Evolutionary conservation across 2,797 vertebrate genomes (phyloP).

Genomic region (Crocidura indochinensis): DNA sequence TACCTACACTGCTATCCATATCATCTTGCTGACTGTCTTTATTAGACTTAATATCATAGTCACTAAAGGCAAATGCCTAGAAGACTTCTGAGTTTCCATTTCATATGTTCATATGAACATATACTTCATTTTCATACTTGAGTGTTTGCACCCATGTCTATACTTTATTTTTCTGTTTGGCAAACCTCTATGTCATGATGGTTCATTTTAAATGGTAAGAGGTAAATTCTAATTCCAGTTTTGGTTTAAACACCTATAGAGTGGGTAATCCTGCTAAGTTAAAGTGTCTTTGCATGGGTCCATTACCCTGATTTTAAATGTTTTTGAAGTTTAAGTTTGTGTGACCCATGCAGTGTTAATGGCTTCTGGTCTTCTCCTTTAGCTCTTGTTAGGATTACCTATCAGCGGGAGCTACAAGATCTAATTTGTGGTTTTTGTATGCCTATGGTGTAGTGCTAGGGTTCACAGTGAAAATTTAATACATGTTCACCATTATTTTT

Average conservation of each 20-base stretch:
- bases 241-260: conserved; percentile 31
- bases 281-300: conserved; percentile 15
- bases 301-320: not conserved
- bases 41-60: too few relatives aligned
- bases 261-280: conserved; percentile 4
- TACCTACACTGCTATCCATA: too few relatives aligned
- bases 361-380: not conserved
- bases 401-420: not conserved
- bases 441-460: not conserved
- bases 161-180: not conserved
- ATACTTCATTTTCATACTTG: too few relatives aligned
- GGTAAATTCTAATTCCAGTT: conserved; percentile 24
- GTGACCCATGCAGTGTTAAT: not conserved
- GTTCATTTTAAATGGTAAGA: conserved; percentile 47
- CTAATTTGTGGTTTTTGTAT: conserved; percentile 35
- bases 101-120: too few relatives aligned
- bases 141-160: too few relatives aligned
- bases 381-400: not conserved
- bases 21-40: too few relatives aligned
- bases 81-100: too few relatives aligned
- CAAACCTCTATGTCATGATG: conserved; percentile 49
- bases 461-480: not conserved
- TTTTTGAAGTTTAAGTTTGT: conserved; percentile 38
- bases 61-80: too few relatives aligned
- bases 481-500: conserved; percentile 33